Base-by-base conservation (phyloP, 2,888 invertebrate genomes). In the Cosmorhoe ocellata region DNA sequence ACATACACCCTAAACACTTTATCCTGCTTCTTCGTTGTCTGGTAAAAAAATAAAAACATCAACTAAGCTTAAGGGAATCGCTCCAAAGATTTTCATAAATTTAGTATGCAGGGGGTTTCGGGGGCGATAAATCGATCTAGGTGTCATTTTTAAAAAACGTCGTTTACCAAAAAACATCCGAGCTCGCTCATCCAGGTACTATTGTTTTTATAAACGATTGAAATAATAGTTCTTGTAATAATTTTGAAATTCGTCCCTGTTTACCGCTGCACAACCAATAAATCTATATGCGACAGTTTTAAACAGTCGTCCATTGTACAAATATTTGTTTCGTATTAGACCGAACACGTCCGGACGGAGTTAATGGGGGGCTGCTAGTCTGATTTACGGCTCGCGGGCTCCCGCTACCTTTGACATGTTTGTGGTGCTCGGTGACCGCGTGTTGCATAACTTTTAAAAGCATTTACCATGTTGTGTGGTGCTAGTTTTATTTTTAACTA, bases 251-350 rank as follows among this genome's bases (percentile, higher is more conserved):
- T 14, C 66, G 53, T 49, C 51, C 38, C 61, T 49, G 63, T 24
- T 27, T 40, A 2, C 32, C 38, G 28, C 42, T 48, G 56, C 61
- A 60, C 59, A 27, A 51, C 53, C 58, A 56, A 75, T 75, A 75
- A 74, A 75, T 75, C 65, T 50, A 57, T 45, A 46, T 52, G 69
- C 51, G 74, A 75, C 74, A 75, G 65, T 73, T 74, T 71, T 66
- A 74, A 69, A 65, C 69, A 67, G 60, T 66, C 59, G 50, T 46
- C 69, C 62, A 69, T 71, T 73, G 71, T 74, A 72, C 64, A 67
- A 68, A 74, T 71, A 75, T 75, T 73, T 74, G 75, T 75, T 69
- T 64, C 74, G 66, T 73, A 74, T 75, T 74, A 75, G 67, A 48
- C 33, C 46, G 58, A 58, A 50, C 58, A 54, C 40, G 58, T 51